Percentiles rank a stretch among this genome's conserved stretches.
Conservation (phyloP, 2,113 vertebrate species). For the Muscicapa adusta region DNA sequence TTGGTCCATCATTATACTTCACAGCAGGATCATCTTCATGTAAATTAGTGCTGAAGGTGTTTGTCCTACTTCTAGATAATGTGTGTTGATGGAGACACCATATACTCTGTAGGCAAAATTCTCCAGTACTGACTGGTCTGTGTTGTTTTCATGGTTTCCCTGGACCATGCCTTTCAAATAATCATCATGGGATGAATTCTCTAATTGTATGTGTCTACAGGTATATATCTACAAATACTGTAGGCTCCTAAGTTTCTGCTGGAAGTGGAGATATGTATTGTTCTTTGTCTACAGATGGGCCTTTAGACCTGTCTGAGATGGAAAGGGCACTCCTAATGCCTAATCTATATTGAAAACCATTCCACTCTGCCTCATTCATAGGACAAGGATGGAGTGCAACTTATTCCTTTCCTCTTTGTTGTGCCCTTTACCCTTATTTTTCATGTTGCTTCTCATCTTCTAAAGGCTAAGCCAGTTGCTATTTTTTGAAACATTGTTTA, state of each 20-base stretch:
- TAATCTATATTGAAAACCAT: not conserved
- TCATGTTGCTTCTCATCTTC: not conserved
- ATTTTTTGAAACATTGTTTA: not conserved
- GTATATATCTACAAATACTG: not conserved
- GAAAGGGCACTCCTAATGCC: not conserved
- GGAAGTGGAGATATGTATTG: not conserved
- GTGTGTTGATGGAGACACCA: not conserved
- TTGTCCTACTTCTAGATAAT: not conserved
- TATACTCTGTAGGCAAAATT: not conserved
- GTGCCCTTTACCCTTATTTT: not conserved
- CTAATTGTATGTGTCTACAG: not conserved
- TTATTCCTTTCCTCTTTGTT: not conserved
- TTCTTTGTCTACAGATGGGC: not conserved
- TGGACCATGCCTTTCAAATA: not conserved
- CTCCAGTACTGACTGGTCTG: not conserved
- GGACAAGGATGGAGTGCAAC: not conserved
- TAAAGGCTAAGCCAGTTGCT: not conserved
- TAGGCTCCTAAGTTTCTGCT: not conserved
- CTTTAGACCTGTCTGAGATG: not conserved
- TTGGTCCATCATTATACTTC: not conserved
- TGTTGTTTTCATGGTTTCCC: not conserved
- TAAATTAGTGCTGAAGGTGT: not conserved
- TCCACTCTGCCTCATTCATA: not conserved
- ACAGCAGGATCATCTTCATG: not conserved
- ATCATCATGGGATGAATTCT: not conserved